Conservation (phyloP, 2,113 vertebrate species). For the Antigone vipio region DNA sequence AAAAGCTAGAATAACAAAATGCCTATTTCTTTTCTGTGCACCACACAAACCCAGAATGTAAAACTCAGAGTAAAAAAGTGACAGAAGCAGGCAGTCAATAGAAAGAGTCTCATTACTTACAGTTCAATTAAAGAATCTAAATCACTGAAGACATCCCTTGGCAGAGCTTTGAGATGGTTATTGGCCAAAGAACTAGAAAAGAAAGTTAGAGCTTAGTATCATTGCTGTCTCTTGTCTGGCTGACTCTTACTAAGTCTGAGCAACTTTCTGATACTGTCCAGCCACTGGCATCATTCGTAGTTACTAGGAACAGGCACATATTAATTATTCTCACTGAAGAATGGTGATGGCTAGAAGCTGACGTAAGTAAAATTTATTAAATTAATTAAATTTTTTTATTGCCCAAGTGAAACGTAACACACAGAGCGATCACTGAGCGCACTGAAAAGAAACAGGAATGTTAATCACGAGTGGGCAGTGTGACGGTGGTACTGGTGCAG, state of each 20-base stretch:
- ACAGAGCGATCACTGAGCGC: background rate
- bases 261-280: background rate
- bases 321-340: background rate
- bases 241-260: background rate
- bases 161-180: conserved; percentile 92
- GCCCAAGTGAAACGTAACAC: background rate
- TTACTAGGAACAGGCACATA: background rate
- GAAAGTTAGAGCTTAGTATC: conserved; percentile 55
- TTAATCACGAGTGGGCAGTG: accelerated
- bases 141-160: conserved; percentile 90
- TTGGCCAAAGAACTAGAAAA: conserved; percentile 92
- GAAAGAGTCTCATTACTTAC: conserved; percentile 80
- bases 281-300: background rate
- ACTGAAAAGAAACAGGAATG: background rate
- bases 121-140: conserved; percentile 96
- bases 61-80: background rate
- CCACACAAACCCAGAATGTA: background rate
- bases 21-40: background rate
- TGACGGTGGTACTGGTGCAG: accelerated
- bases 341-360: background rate
- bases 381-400: background rate
- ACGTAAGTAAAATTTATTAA: background rate
- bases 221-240: background rate
- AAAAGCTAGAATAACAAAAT: background rate
- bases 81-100: background rate